These are phyloP conservation scores for Parambassis ranga DNA, from an alignment of 2,797 vertebrate species.

Conservation along the genomic window DNA sequence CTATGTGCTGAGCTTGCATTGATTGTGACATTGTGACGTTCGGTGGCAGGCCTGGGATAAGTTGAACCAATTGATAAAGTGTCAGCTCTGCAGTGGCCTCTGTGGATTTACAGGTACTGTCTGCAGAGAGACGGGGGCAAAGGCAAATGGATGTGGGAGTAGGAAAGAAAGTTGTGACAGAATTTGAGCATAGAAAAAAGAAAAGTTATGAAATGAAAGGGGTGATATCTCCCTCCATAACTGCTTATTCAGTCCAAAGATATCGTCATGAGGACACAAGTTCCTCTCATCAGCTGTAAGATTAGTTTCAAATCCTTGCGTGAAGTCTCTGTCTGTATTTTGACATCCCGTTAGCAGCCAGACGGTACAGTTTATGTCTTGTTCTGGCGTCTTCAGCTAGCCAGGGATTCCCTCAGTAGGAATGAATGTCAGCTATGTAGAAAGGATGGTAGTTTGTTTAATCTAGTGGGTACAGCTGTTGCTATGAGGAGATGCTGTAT, in stretches of 20 bases:
- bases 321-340: conserved; percentile 42
- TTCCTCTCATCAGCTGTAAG: conserved; percentile 28
- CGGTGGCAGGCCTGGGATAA: conserved; percentile 31
- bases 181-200: background rate
- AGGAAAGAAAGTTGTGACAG: background rate
- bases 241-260: conserved; percentile 36
- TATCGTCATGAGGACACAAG: background rate
- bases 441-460: conserved; percentile 62
- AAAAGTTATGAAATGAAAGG: conserved; percentile 2
- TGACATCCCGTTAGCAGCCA: conserved; percentile 56
- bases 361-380: conserved; percentile 61
- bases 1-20: conserved; percentile 42
- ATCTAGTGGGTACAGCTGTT: conserved; percentile 49
- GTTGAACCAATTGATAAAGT: conserved; percentile 39
- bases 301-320: conserved; percentile 22
- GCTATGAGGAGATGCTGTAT: conserved; percentile 34
- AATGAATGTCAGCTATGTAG: conserved; percentile 68
- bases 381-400: conserved; percentile 35
- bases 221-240: background rate
- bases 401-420: conserved; percentile 65
- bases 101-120: conserved; percentile 16
- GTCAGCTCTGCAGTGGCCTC: conserved; percentile 29
- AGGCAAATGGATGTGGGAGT: background rate
- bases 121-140: background rate
- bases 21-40: conserved; percentile 34